Base-by-base conservation (phyloP, 2,888 invertebrate genomes). In the Melanargia galathea region DNA sequence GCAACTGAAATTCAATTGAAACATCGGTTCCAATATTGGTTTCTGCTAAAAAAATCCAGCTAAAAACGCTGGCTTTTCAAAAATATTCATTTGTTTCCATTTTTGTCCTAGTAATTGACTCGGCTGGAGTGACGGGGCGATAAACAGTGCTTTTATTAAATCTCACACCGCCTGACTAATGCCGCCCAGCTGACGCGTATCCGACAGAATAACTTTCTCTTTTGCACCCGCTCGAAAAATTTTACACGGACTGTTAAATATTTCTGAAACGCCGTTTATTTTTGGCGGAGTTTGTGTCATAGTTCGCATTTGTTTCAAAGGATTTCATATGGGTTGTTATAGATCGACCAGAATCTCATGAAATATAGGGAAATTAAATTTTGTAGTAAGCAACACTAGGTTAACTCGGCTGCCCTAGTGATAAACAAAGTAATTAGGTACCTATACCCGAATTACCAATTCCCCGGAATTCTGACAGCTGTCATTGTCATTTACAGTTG, bases 161-260 rank as follows among this genome's bases (percentile, higher is more conserved):
- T 82, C 86, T 85, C 90, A 86, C 87, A 79, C 86, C 88, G 87
- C 71, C 78, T 87, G 86, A 87, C 90, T 89, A 88, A 89, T 87
- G 87, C 79, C 76, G 81, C 73, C 82, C 90, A 89, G 89, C 88
- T 89, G 90, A 85, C 88, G 88, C 86, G 72, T 72, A 78, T 78
- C 79, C 82, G 77, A 82, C 79, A 77, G 78, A 81, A 78, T 82
- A 79, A 82, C 82, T 81, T 80, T 81, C 81, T 77, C 82, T 81
- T 81, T 81, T 82, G 79, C 79, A 76, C 73, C 73, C 79, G 77
- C 73, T 79, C 78, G 77, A 75, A 72, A 78, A 78, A 80, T 82
- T 78, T 63, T 49, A 45, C 59, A 72, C 70, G 70, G 64, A 64
- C 66, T 79, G 73, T 75, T 78, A 75, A 79, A 77, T 75, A 78